These are phyloP conservation scores for Lithophane semibrunnea DNA, from an alignment of 2,888 invertebrate genomes.

Conservation along the genomic window DNA sequence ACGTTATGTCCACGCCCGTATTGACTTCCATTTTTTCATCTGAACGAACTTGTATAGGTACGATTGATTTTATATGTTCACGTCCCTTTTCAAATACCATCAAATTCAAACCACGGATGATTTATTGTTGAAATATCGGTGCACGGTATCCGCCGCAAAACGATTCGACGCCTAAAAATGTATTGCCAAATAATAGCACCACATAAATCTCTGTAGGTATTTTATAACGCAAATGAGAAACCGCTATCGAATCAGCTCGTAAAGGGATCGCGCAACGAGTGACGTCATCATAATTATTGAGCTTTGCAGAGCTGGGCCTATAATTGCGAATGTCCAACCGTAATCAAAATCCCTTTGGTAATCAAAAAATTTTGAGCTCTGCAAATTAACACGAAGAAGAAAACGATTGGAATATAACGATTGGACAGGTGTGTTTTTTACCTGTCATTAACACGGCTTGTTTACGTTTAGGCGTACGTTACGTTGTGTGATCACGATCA, in stretches of 20 bases:
- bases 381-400: conserved; percentile 62
- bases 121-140: conserved; percentile 78
- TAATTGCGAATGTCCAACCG: conserved; percentile 68
- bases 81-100: conserved; percentile 75
- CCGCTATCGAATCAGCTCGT: conserved; percentile 62
- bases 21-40: conserved; percentile 60
- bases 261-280: conserved; percentile 60
- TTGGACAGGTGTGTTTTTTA: conserved; percentile 55
- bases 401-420: conserved; percentile 60
- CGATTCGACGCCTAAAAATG: conserved; percentile 69
- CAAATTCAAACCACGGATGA: conserved; percentile 74
- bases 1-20: conserved; percentile 42
- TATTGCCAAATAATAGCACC: conserved; percentile 66
- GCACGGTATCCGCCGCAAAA: conserved; percentile 62
- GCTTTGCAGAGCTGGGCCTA: conserved; percentile 57
- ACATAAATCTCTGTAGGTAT: conserved; percentile 65
- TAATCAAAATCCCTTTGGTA: conserved; percentile 66
- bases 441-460: conserved; percentile 36
- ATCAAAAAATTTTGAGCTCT: conserved; percentile 62
- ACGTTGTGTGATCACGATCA: conserved; percentile 70
- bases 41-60: conserved; percentile 52
- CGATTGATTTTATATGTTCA: conserved; percentile 70
- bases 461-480: conserved; percentile 49
- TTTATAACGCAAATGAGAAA: conserved; percentile 66
- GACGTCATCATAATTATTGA: conserved; percentile 71